phyloP scores from a whole-genome alignment of 2,797 vertebrate genomes.

The Eutrigla gurnardus region DNA sequence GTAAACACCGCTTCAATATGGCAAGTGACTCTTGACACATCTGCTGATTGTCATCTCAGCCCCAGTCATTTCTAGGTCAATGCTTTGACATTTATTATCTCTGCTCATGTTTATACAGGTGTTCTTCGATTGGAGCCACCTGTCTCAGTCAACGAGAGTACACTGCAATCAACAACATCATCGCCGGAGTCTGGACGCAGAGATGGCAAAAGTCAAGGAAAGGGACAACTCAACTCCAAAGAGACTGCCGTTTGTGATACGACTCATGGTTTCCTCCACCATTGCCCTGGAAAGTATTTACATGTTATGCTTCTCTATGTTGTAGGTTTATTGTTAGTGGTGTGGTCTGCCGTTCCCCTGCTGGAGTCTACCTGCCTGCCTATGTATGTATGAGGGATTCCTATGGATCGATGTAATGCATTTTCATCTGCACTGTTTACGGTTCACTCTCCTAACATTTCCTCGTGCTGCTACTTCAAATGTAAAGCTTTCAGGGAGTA shows the following conservation, averaged over 20 bases:
- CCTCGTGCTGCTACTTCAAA: not conserved
- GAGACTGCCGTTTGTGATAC: not conserved
- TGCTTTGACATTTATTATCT: slow-evolving; percentile 3
- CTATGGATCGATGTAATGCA: not conserved
- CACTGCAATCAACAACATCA: not conserved
- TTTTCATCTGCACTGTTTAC: not conserved
- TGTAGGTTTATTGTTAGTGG: not conserved
- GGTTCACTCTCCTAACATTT: not conserved
- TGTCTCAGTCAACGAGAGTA: not conserved
- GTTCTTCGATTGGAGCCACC: not conserved
- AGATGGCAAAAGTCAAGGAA: not conserved
- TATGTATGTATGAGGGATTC: not conserved
- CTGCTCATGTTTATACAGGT: slow-evolving; percentile 1
- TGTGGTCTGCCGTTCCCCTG: not conserved
- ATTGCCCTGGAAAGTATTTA: not conserved
- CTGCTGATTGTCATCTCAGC: slow-evolving; percentile 22
- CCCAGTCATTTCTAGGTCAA: slow-evolving; percentile 16
- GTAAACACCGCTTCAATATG: slow-evolving; percentile 36
- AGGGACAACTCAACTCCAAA: not conserved
- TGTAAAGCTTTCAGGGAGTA: slow-evolving; percentile 5
- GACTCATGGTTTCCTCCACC: not conserved
- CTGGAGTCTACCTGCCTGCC: not conserved
- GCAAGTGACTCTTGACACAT: slow-evolving; percentile 17
- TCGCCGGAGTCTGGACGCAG: not conserved
- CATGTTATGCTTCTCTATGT: not conserved